These are phyloP conservation scores for Serinus canaria DNA, from an alignment of 2,113 vertebrate genomes.

Conservation along the genomic window DNA sequence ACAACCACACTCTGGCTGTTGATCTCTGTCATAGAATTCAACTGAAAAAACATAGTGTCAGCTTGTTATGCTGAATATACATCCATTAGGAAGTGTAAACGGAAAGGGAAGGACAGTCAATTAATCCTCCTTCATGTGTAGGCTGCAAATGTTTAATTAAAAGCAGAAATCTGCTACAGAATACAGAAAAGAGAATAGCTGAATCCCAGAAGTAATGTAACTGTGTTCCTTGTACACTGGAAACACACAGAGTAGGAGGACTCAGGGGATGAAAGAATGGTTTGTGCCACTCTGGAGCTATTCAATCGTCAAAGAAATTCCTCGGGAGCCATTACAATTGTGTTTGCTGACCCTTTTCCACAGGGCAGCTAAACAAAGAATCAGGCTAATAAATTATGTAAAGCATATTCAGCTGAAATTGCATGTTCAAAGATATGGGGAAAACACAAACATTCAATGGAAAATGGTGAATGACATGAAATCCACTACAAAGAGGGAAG, in stretches of 20 bases:
- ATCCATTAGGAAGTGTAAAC: neutral
- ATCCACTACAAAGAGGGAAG: neutral
- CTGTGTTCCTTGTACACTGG: neutral
- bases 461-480: neutral
- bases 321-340: conserved; percentile 9
- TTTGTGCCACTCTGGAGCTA: neutral
- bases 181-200: neutral
- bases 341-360: neutral
- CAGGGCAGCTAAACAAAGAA: conserved; percentile 26
- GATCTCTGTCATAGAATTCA: neutral
- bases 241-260: neutral
- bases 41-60: neutral
- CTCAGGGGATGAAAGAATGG: neutral
- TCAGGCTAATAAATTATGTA: neutral
- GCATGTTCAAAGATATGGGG: neutral
- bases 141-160: neutral
- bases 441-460: neutral
- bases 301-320: conserved; percentile 16
- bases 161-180: neutral
- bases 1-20: neutral
- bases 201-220: neutral
- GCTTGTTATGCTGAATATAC: neutral
- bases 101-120: neutral
- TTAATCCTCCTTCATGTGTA: neutral
- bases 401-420: neutral